Percentiles rank a stretch among this genome's conserved stretches.
phyloP scores from a whole-genome alignment of 2,797 vertebrate genomes.

The Sphenopsis melanotis region DNA sequence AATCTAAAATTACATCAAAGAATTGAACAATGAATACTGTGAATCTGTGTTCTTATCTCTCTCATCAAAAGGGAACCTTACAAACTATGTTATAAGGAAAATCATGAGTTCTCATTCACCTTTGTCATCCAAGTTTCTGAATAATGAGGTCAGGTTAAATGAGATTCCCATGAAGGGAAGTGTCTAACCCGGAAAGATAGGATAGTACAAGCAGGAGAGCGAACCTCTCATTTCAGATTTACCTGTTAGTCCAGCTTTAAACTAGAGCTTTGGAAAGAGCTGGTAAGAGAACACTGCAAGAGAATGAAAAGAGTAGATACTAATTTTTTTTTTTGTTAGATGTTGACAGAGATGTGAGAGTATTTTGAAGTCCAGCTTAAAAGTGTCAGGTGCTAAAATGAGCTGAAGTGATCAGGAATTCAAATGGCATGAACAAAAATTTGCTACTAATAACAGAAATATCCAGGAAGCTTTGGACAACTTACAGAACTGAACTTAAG shows the following conservation, averaged over 20 bases:
- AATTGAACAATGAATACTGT: background rate
- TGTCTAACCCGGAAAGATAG: background rate
- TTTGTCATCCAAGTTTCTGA: background rate
- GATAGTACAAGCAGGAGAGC: background rate
- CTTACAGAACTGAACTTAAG: background rate
- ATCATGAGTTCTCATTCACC: background rate
- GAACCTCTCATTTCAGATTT: background rate
- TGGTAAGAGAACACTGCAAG: background rate
- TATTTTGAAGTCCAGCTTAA: background rate
- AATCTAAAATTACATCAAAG: constrained; percentile 5
- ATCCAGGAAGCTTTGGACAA: background rate
- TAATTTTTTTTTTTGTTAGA: background rate
- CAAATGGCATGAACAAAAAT: background rate
- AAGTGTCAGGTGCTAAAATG: background rate
- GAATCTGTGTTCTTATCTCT: background rate
- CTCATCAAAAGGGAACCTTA: background rate
- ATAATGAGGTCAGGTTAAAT: background rate
- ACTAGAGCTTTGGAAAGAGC: background rate
- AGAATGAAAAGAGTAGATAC: background rate
- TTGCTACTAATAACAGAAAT: background rate
- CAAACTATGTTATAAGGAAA: background rate
- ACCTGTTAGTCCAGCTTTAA: background rate
- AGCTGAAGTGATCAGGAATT: background rate
- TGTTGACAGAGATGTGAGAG: background rate
- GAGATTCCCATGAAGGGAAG: background rate